These are phyloP conservation scores for Hypolimnas misippus DNA, from an alignment of 2,888 invertebrate species.

Conservation along the genomic window DNA sequence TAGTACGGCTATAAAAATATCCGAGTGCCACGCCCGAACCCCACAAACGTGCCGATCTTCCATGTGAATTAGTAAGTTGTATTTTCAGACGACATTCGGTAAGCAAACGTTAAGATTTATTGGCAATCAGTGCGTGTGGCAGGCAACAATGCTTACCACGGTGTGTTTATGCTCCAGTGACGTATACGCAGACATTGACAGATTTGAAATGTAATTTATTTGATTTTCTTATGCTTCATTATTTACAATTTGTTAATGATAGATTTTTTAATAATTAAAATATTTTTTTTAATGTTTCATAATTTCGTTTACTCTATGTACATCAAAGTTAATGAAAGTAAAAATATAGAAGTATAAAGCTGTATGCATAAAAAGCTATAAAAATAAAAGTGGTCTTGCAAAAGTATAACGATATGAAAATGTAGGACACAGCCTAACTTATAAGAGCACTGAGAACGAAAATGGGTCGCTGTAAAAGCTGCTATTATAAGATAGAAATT, in stretches of 20 bases:
- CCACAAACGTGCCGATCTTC: constrained; percentile 64
- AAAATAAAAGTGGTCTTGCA: constrained; percentile 8
- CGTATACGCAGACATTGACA: constrained; percentile 4
- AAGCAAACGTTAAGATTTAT: constrained; percentile 77
- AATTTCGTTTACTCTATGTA: background rate
- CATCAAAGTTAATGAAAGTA: background rate
- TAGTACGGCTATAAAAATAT: constrained; percentile 70
- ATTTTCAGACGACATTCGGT: constrained; percentile 69
- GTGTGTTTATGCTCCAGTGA: background rate
- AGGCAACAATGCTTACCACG: constrained; percentile 21
- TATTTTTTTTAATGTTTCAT: background rate
- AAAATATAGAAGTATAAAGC: background rate
- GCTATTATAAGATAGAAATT: constrained; percentile 36
- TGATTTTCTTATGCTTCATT: background rate
- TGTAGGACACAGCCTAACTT: constrained; percentile 33
- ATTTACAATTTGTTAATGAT: background rate
- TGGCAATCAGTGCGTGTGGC: constrained; percentile 69
- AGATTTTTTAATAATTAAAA: background rate
- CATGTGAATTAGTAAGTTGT: constrained; percentile 64
- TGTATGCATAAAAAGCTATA: background rate
- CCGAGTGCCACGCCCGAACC: constrained; percentile 63
- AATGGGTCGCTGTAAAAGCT: constrained; percentile 37
- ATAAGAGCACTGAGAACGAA: constrained; percentile 34
- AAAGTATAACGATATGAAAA: constrained; percentile 26
- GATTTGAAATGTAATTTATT: background rate